These are phyloP conservation scores for Colius striatus DNA, from an alignment of 2,113 vertebrate genomes.

Conservation along the genomic window DNA sequence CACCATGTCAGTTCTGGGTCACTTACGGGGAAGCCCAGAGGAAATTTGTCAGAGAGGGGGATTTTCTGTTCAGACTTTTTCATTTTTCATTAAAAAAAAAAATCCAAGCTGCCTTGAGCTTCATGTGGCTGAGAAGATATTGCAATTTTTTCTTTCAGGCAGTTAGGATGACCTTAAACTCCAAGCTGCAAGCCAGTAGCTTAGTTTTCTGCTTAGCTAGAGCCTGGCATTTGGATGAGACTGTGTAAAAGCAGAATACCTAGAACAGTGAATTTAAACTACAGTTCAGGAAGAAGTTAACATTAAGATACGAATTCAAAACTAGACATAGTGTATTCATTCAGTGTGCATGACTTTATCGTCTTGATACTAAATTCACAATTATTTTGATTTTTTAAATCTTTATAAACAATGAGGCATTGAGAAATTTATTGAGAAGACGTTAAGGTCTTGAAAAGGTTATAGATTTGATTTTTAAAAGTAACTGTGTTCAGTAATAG, in stretches of 20 bases:
- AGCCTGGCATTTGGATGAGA: neutral
- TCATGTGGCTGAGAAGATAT: neutral
- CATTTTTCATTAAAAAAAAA: neutral
- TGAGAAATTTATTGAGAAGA: neutral
- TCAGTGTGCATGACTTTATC: neutral
- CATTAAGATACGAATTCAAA: neutral
- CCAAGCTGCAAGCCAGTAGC: neutral
- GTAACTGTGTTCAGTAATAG: neutral
- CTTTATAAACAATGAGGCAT: neutral
- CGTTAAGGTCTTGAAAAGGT: neutral
- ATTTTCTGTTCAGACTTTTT: neutral
- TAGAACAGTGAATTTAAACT: neutral
- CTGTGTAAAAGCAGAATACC: neutral
- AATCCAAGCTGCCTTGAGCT: neutral
- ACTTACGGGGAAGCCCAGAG: neutral
- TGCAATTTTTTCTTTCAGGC: neutral
- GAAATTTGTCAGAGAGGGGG: neutral
- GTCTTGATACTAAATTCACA: neutral
- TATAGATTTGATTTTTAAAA: neutral
- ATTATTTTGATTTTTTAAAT: neutral
- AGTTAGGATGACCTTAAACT: conserved; percentile 9
- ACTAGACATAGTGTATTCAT: neutral
- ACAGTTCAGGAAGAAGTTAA: neutral
- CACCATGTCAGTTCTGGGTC: neutral
- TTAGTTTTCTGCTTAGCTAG: conserved; percentile 12